These are phyloP conservation scores for Varanus komodoensis DNA, from an alignment of 2,113 vertebrate species.

Conservation along the genomic window DNA sequence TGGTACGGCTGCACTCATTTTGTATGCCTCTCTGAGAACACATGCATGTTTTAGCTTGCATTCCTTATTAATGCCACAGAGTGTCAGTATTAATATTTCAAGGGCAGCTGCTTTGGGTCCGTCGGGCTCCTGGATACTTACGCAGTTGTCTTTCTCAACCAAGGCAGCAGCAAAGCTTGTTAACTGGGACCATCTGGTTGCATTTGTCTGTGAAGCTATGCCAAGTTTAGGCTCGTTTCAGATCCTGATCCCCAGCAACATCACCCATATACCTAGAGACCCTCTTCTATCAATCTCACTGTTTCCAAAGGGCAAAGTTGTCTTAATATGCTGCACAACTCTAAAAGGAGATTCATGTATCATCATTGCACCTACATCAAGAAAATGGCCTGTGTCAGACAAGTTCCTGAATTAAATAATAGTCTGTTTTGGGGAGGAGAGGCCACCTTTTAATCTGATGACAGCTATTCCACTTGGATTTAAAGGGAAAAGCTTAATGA, in stretches of 20 bases:
- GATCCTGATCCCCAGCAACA: constrained; percentile 14
- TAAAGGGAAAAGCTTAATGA: constrained; percentile 9
- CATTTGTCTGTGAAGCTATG: neutral
- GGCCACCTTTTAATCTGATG: constrained; percentile 4
- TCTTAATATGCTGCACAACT: neutral
- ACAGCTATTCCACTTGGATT: neutral
- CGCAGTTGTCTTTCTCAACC: neutral
- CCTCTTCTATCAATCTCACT: neutral
- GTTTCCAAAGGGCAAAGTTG: neutral
- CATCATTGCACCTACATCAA: neutral
- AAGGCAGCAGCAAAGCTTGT: constrained; percentile 11
- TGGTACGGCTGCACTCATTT: neutral
- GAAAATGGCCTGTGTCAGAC: neutral
- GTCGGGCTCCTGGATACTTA: neutral
- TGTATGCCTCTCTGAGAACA: no score
- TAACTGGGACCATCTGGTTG: neutral
- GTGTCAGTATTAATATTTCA: constrained; percentile 14
- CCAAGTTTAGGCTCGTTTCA: neutral
- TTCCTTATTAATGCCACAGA: constrained; percentile 6
- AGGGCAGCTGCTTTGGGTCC: neutral
- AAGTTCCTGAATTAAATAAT: neutral
- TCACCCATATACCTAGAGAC: neutral
- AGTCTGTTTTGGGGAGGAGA: neutral
- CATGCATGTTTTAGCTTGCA: neutral
- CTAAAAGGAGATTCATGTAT: neutral